Conservation (phyloP, 2,113 vertebrate species). For the human (Homo sapiens) region DNA sequence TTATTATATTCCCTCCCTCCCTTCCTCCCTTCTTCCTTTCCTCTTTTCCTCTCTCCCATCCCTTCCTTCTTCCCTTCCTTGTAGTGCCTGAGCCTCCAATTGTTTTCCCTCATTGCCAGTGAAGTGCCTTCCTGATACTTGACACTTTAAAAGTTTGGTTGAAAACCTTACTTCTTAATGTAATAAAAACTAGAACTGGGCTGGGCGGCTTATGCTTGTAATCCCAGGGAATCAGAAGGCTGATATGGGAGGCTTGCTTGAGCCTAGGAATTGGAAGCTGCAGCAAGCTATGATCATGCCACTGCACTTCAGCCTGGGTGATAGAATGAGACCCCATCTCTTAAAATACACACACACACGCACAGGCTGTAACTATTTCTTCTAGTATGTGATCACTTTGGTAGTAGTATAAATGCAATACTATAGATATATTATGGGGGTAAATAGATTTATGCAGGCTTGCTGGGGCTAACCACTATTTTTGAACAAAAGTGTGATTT, state of each 20-base stretch:
- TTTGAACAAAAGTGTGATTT: background rate
- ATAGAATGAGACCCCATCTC: too few relatives aligned
- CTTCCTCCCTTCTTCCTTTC: background rate
- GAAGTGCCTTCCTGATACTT: background rate
- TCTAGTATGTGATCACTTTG: background rate
- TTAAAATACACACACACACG: too few relatives aligned
- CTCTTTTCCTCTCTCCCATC: background rate
- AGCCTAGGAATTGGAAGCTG: too few relatives aligned
- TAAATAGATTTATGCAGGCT: conserved; percentile 21
- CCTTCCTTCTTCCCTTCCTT: background rate
- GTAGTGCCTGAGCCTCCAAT: background rate
- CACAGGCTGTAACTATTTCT: background rate
- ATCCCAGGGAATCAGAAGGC: too few relatives aligned
- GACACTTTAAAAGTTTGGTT: background rate
- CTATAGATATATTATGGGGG: background rate
- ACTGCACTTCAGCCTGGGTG: too few relatives aligned
- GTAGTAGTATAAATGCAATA: background rate
- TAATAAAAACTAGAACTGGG: background rate
- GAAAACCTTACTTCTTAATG: background rate
- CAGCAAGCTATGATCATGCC: too few relatives aligned
- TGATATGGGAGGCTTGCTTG: too few relatives aligned
- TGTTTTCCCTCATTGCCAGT: background rate
- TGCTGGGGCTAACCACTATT: background rate
- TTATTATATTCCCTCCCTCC: background rate
- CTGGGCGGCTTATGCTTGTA: too few relatives aligned